Conservation (phyloP, 1,140 invertebrate species). For the Drosophila eugracilis region DNA sequence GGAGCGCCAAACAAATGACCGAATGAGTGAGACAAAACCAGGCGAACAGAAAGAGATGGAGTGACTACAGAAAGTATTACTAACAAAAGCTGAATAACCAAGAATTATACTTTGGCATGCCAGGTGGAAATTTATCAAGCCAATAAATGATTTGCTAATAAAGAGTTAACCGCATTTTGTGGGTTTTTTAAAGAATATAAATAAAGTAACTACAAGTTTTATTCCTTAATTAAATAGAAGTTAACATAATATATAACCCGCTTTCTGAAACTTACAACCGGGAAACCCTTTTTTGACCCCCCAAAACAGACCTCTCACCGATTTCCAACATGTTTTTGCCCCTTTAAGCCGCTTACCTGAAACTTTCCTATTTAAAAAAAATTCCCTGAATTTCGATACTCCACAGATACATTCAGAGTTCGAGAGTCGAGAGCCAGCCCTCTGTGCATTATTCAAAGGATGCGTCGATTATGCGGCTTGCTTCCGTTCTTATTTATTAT, state of each 20-base stretch:
- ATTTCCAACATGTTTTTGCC: background rate
- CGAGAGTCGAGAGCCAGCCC: background rate
- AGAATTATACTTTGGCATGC: conserved; percentile 23
- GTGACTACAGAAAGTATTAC: background rate
- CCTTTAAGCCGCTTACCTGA: conserved; percentile 54
- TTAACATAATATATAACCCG: too few relatives aligned
- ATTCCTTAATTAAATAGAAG: too few relatives aligned
- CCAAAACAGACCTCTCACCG: conserved; percentile 6
- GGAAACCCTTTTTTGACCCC: too few relatives aligned
- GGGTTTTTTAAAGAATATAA: background rate
- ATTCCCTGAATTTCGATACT: conserved; percentile 42
- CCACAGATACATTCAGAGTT: too few relatives aligned
- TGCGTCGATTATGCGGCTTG: conserved; percentile 38
- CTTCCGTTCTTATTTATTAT: conserved; percentile 36
- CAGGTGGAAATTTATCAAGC: conserved; percentile 7
- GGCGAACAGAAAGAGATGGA: background rate
- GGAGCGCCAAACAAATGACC: conserved; percentile 41
- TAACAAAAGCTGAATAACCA: conserved; percentile 12
- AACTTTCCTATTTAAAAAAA: conserved; percentile 40
- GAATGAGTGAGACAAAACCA: conserved; percentile 3
- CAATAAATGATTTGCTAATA: too few relatives aligned
- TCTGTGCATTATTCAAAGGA: conserved; percentile 29
- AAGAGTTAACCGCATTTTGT: background rate
- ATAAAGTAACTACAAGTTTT: background rate
- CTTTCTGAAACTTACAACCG: too few relatives aligned